Base-by-base conservation (phyloP, 2,888 invertebrate species). In the Spodoptera littoralis region DNA sequence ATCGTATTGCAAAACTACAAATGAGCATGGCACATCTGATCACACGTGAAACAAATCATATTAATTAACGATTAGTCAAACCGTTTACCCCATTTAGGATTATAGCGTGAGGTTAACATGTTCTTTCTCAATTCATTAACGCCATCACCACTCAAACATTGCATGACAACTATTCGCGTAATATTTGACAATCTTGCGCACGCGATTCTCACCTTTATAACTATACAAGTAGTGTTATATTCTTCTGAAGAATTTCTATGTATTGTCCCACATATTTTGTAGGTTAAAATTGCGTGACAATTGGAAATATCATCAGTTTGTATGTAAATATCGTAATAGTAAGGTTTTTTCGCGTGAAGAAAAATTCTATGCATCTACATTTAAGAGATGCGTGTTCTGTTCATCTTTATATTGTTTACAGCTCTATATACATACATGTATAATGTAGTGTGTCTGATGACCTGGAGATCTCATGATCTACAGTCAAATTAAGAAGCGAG, bases 241-340 rank as follows among this genome's bases (percentile, higher is more conserved):
- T 72, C 49, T 59, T 27, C 64, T 53, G 60, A 65, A 55, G 55
- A 47, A 58, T 48, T 45, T 47, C 8, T 57, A 51, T 70, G 53
- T 64, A 79, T 41, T 66, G 77, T 68, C 73, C 77, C 50, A 79
- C 68, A 76, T 79, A 49, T 60, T 18, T 65, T 60, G 63, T 76
- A 53, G 73, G 79, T 73, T 73, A 65, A 68, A 73, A 60, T 60
- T 65, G 66, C 76, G 66, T 73, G 77, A 70, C 73, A 70, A 70
- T 73, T 79, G 67, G 65, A 68, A 73, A 77, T 77, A 72, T 54
- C 66, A 13, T 36, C 24, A 27, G 22, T 9, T 64, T 43, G 52
- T 60, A 62, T 66, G 66, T 57, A 24, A 56, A 55, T 58, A 57
- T 55, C 50, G 69, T 49, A 73, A 73, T 49, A 45, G 36, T 51